phyloP scores from a whole-genome alignment of 2,113 vertebrate genomes.

The Falco punctatus region DNA sequence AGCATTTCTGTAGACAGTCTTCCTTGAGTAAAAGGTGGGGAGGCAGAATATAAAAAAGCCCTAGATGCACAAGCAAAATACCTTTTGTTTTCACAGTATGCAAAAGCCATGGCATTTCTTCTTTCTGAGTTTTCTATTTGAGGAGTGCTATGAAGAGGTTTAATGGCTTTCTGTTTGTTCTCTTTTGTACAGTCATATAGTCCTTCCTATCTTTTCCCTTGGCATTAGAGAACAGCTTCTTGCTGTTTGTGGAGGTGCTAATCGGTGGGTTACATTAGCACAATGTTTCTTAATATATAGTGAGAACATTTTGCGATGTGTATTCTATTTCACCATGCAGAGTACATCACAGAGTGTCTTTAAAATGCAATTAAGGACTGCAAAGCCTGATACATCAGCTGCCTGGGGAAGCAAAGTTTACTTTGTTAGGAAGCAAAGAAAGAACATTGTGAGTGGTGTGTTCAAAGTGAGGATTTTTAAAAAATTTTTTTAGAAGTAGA shows the following conservation, averaged over 20 bases:
- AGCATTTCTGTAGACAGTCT: neutral
- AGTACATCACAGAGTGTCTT: neutral
- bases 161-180: conserved; percentile 1
- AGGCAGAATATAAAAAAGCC: neutral
- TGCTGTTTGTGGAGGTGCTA: conserved; percentile 2
- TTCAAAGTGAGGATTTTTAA: neutral
- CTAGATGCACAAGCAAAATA: neutral
- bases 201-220: neutral
- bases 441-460: neutral
- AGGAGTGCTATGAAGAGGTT: neutral
- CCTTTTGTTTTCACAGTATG: neutral
- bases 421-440: neutral
- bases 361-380: neutral
- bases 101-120: neutral
- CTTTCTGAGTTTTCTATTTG: neutral
- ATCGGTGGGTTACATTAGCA: neutral
- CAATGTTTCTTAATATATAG: neutral
- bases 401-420: conserved; percentile 1
- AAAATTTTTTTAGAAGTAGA: neutral
- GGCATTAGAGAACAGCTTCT: neutral
- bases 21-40: neutral
- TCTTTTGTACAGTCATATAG: neutral
- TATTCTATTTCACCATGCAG: neutral
- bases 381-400: neutral
- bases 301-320: neutral